Evolutionary conservation across 2,888 invertebrate genomes (phyloP).

Genomic region (Reticulitermes lucifugus): DNA sequence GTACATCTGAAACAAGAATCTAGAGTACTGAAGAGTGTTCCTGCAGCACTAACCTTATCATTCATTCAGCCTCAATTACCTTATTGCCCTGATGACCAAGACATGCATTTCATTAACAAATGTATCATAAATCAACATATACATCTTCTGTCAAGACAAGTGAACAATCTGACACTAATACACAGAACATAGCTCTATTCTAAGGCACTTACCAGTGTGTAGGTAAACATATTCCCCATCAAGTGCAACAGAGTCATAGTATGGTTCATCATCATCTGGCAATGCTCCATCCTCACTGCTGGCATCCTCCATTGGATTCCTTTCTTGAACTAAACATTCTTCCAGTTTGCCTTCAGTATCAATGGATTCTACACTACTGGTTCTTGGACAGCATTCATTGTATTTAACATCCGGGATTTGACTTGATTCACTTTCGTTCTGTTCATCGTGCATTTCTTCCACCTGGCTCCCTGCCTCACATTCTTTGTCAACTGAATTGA

Average conservation of each 20-base stretch:
- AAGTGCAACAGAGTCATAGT: slow-evolving; percentile 68
- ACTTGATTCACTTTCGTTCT: background rate
- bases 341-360: slow-evolving; percentile 1
- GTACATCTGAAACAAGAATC: too few species aligned
- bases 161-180: too few species aligned
- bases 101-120: too few species aligned
- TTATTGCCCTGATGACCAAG: too few species aligned
- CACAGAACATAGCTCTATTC: background rate
- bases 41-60: too few species aligned
- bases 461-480: background rate
- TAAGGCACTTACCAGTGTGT: slow-evolving; percentile 70
- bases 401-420: slow-evolving; percentile 10
- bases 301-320: slow-evolving; percentile 33
- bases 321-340: slow-evolving; percentile 21
- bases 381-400: background rate
- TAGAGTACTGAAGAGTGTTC: too few species aligned
- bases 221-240: slow-evolving; percentile 82
- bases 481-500: background rate
- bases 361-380: slow-evolving; percentile 14
- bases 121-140: too few species aligned
- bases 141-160: too few species aligned
- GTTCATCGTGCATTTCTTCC: background rate
- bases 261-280: slow-evolving; percentile 64
- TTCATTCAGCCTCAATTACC: too few species aligned
- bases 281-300: slow-evolving; percentile 44